A percentile compares a stretch with the other conserved stretches of the same genome.
Evolutionary conservation across 2,113 vertebrate genomes (phyloP).

Genomic region (Chaenogobius annularis): DNA sequence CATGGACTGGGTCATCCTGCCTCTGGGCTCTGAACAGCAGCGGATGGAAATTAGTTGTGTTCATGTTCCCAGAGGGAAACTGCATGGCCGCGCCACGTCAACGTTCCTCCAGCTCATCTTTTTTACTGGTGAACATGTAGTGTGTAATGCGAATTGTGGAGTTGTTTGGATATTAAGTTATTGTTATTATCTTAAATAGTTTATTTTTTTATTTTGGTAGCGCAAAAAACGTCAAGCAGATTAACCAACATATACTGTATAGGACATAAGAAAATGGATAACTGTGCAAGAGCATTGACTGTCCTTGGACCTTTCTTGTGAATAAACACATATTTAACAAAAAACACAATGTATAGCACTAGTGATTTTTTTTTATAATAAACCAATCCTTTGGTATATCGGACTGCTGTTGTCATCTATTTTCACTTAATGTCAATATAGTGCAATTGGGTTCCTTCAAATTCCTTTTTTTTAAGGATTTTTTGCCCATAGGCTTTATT

Average conservation of each 20-base stretch:
- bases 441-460: not conserved
- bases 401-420: not conserved
- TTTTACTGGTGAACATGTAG: not conserved
- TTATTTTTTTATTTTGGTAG: not conserved
- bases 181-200: not conserved
- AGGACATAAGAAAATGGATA: no score
- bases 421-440: not conserved
- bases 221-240: no score
- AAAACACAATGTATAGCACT: no score
- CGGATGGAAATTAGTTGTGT: slow-evolving; percentile 18
- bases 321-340: no score
- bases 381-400: no score
- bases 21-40: slow-evolving; percentile 20
- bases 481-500: no score
- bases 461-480: no score
- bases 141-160: not conserved
- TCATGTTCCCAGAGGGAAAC: slow-evolving; percentile 19
- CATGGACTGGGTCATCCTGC: slow-evolving; percentile 35
- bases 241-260: no score
- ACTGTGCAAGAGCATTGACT: no score
- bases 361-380: no score
- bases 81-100: not conserved
- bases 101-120: not conserved
- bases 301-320: no score
- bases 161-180: not conserved